Percentiles rank a stretch among this genome's conserved stretches.
Conservation (phyloP, 2,888 invertebrate species). For the Ichneumoninae sp. region DNA sequence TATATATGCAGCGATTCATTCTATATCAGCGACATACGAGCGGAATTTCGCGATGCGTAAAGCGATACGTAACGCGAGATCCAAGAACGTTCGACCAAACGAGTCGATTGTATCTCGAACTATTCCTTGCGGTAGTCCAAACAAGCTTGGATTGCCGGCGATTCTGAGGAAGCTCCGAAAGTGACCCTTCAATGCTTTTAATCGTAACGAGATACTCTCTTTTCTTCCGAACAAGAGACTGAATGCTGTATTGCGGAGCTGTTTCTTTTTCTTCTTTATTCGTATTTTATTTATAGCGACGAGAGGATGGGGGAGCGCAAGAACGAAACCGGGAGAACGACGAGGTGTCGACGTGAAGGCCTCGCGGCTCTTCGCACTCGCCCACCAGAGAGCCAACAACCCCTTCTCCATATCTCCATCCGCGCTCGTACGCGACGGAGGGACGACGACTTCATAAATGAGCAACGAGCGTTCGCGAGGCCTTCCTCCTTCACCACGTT, state of each 20-base stretch:
- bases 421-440: slow-evolving; percentile 42
- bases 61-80: slow-evolving; percentile 47
- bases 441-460: slow-evolving; percentile 59
- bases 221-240: background rate
- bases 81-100: slow-evolving; percentile 13
- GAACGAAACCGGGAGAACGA: slow-evolving; percentile 30
- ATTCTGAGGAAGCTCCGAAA: slow-evolving; percentile 33
- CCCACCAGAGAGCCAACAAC: slow-evolving; percentile 5
- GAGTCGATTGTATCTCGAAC: slow-evolving; percentile 9
- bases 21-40: background rate
- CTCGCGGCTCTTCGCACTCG: slow-evolving; percentile 29
- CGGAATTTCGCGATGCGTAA: slow-evolving; percentile 15
- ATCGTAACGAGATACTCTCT: background rate
- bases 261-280: background rate
- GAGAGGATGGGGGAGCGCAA: background rate
- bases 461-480: slow-evolving; percentile 46
- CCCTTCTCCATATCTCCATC: slow-evolving; percentile 6
- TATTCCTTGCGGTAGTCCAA: background rate
- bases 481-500: slow-evolving; percentile 43
- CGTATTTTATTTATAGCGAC: background rate
- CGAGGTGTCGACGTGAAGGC: slow-evolving; percentile 36
- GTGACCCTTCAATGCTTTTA: background rate
- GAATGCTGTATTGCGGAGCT: background rate
- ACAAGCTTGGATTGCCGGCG: slow-evolving; percentile 22
- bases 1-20: slow-evolving; percentile 10